Conservation (phyloP, 2,797 vertebrate genomes). For the Rhodeus uyekii region DNA sequence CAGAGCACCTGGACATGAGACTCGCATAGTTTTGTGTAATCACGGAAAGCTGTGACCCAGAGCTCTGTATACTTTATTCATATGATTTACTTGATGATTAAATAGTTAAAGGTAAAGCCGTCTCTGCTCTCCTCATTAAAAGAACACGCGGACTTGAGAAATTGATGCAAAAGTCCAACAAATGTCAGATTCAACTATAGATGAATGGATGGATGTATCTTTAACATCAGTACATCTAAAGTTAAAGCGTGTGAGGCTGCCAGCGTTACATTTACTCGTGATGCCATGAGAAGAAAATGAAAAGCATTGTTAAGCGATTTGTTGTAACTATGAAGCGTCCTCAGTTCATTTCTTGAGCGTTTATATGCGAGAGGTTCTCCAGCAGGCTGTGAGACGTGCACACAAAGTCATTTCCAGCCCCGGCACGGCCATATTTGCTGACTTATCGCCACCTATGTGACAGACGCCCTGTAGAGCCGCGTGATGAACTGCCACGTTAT, state of each 20-base stretch:
- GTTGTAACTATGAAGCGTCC: constrained; percentile 3
- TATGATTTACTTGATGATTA: too few species aligned
- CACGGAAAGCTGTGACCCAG: too few species aligned
- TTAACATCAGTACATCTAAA: too few species aligned
- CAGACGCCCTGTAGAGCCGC: constrained; percentile 42
- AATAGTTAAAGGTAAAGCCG: too few species aligned
- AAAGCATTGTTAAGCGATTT: constrained; percentile 6
- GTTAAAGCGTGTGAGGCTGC: not conserved
- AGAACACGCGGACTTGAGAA: too few species aligned
- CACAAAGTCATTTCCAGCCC: constrained; percentile 37
- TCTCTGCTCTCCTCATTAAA: too few species aligned
- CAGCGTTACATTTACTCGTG: not conserved
- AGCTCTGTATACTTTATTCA: too few species aligned
- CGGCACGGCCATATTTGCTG: constrained; percentile 46
- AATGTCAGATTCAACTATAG: too few species aligned
- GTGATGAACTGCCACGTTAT: constrained; percentile 52
- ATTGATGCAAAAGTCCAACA: too few species aligned
- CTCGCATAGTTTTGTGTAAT: too few species aligned
- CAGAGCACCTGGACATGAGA: too few species aligned
- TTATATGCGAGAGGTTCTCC: constrained; percentile 1
- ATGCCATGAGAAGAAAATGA: not conserved
- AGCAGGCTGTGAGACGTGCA: constrained; percentile 18
- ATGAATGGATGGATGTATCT: too few species aligned
- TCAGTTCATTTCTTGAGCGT: not conserved
- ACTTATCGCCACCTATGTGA: constrained; percentile 48